Evolutionary conservation across 2,888 invertebrate species (phyloP).

Genomic region (Dryococelus australis): DNA sequence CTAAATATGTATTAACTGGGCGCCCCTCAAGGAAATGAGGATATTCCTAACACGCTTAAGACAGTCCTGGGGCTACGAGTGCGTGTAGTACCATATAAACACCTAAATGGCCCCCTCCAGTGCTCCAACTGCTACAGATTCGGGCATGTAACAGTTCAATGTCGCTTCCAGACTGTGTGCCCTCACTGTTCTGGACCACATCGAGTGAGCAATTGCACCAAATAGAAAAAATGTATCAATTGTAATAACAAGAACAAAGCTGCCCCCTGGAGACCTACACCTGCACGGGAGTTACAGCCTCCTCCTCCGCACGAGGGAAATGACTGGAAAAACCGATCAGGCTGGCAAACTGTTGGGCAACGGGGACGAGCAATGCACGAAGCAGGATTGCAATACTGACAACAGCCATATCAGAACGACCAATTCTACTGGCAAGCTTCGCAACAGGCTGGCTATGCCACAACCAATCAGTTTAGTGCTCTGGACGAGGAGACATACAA

Average conservation of each 20-base stretch:
- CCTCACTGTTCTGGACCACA: background rate
- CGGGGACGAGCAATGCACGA: background rate
- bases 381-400: no score
- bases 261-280: background rate
- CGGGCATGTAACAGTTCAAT: background rate
- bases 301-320: background rate
- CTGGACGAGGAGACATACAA: no score
- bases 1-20: background rate
- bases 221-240: background rate
- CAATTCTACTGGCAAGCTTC: no score
- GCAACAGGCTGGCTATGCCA: no score
- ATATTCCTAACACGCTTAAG: no score
- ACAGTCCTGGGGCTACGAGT: background rate
- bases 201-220: background rate
- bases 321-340: background rate
- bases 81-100: background rate
- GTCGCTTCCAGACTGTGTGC: background rate
- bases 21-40: background rate
- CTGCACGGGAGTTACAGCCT: background rate
- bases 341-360: background rate
- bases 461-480: no score
- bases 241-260: background rate
- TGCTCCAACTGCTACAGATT: background rate
- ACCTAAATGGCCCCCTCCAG: background rate
- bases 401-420: no score